Evolutionary conservation across 2,797 vertebrate species (phyloP).

Genomic region (Parotocinclus haroldoi): DNA sequence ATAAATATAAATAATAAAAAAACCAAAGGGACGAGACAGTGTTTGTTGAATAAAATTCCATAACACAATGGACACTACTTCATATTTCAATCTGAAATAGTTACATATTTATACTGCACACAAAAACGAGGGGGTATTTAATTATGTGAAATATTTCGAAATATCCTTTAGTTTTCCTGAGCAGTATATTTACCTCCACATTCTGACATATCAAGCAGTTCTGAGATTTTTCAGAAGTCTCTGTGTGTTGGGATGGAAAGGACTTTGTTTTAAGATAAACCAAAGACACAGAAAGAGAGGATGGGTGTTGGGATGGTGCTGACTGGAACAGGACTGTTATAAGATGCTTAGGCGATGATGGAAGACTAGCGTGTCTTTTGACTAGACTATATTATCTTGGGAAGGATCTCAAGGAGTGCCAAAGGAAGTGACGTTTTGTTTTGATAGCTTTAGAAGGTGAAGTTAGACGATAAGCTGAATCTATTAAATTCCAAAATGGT

Average conservation of each 20-base stretch:
- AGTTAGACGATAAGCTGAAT: no score
- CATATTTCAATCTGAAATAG: no score
- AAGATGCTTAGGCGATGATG: conserved; percentile 22
- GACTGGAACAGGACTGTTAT: conserved; percentile 36
- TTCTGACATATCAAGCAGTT: conserved; percentile 29
- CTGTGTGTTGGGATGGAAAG: conserved; percentile 40
- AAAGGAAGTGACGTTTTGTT: not conserved
- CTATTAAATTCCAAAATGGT: no score
- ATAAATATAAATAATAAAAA: no score
- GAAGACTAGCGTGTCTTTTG: conserved; percentile 1
- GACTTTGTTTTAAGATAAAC: conserved; percentile 35
- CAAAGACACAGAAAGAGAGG: conserved; percentile 44
- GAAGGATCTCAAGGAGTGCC: not conserved
- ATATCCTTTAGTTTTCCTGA: conserved; percentile 58
- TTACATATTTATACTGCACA: no score
- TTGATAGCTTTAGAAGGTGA: no score
- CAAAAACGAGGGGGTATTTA: no score
- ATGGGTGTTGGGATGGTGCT: conserved; percentile 42
- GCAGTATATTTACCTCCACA: conserved; percentile 62
- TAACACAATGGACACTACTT: no score
- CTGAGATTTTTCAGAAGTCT: conserved; percentile 27
- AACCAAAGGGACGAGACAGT: no score
- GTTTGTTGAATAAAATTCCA: no score
- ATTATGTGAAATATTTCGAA: no score
- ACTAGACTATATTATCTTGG: conserved; percentile 44